Evolutionary conservation across 2,113 vertebrate species (phyloP).

Genomic region (Eclectus roratus): DNA sequence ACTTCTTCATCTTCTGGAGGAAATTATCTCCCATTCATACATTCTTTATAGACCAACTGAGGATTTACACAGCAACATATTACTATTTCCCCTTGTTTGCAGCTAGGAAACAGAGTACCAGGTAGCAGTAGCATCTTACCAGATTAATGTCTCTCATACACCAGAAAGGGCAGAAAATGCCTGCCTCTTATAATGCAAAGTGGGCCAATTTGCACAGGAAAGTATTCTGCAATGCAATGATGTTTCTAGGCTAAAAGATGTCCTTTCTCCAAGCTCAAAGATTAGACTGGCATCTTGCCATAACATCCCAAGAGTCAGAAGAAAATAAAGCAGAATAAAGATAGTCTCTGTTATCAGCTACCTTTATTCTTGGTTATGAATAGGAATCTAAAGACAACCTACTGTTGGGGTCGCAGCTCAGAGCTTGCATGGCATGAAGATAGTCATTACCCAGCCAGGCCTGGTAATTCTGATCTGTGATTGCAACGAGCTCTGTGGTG

Average conservation of each 20-base stretch:
- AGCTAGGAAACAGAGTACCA: background rate
- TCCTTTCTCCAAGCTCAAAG: background rate
- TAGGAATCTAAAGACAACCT: slow-evolving; percentile 1
- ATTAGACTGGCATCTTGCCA: background rate
- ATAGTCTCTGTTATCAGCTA: background rate
- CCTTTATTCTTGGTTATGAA: background rate
- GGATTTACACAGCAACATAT: background rate
- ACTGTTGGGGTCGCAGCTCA: slow-evolving; percentile 85
- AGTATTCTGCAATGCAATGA: background rate
- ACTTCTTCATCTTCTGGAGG: background rate
- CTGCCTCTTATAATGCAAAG: background rate
- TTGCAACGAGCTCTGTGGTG: slow-evolving; percentile 73
- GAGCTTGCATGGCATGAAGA: slow-evolving; percentile 77
- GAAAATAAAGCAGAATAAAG: background rate
- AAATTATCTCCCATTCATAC: background rate
- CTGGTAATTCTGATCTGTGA: slow-evolving; percentile 76
- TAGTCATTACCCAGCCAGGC: slow-evolving; percentile 86
- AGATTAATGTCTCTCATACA: background rate
- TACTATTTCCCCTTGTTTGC: background rate
- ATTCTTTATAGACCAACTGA: background rate
- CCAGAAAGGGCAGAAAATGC: background rate
- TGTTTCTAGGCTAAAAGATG: background rate
- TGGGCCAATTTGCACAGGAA: background rate
- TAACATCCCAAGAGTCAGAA: background rate
- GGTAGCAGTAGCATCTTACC: background rate